phyloP scores from a whole-genome alignment of 2,113 vertebrate genomes.

The Burhinus oedicnemus region DNA sequence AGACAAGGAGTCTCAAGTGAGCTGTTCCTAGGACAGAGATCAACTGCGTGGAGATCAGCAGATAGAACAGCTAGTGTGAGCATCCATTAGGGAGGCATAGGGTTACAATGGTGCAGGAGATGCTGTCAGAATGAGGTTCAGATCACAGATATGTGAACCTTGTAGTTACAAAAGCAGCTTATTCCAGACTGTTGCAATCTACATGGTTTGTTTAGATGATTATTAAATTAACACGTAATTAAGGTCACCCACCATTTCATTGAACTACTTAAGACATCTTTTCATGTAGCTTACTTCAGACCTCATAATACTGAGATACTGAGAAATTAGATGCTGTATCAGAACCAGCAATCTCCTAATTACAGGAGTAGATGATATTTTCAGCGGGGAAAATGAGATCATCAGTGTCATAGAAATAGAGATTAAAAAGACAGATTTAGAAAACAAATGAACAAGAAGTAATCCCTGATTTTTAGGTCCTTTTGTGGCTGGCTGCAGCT shows the following conservation, averaged over 20 bases:
- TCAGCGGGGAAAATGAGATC: slow-evolving; percentile 53
- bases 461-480: slow-evolving; percentile 52
- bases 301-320: neutral
- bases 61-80: neutral
- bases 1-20: neutral
- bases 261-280: neutral
- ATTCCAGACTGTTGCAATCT: neutral
- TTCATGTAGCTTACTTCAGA: slow-evolving; percentile 23
- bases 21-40: neutral
- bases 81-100: neutral
- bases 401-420: slow-evolving; percentile 60
- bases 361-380: slow-evolving; percentile 40
- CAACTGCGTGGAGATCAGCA: neutral
- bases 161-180: neutral
- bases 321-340: slow-evolving; percentile 18
- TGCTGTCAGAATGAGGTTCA: neutral
- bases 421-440: slow-evolving; percentile 49
- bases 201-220: neutral
- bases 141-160: neutral
- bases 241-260: neutral
- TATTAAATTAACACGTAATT: slow-evolving; percentile 26
- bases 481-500: slow-evolving; percentile 51
- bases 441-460: slow-evolving; percentile 56
- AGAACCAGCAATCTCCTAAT: slow-evolving; percentile 51
- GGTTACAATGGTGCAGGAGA: neutral